Conservation (phyloP, 2,113 vertebrate genomes). For the Agelaius tricolor region DNA sequence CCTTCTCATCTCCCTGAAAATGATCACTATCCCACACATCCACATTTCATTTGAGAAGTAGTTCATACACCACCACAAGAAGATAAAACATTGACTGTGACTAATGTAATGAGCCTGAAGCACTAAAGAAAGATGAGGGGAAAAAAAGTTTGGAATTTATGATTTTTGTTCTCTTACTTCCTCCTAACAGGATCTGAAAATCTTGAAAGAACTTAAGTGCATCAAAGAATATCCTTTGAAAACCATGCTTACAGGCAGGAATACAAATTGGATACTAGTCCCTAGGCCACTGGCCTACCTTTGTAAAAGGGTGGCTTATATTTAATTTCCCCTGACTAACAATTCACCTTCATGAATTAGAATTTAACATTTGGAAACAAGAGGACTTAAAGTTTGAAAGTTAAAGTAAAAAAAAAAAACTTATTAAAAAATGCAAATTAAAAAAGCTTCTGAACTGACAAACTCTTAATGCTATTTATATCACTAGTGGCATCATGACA, state of each 20-base stretch:
- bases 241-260: constrained; percentile 34
- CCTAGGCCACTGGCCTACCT: constrained; percentile 50
- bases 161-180: constrained; percentile 15
- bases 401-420: not conserved
- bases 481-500: constrained; percentile 30
- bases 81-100: constrained; percentile 36
- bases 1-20: constrained; percentile 2
- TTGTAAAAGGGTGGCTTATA: constrained; percentile 42
- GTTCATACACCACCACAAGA: not conserved
- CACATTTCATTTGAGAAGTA: constrained; percentile 8
- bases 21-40: not conserved
- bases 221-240: constrained; percentile 52
- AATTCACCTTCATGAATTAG: constrained; percentile 54
- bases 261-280: constrained; percentile 49
- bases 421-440: not conserved
- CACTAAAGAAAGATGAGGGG: not conserved
- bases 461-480: constrained; percentile 8
- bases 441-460: not conserved
- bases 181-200: constrained; percentile 39
- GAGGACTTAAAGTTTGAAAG: not conserved
- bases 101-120: constrained; percentile 40
- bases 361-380: constrained; percentile 43
- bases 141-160: not conserved
- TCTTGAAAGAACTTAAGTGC: constrained; percentile 37
- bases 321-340: constrained; percentile 62